A percentile compares a stretch with the other conserved stretches of the same genome.
These are phyloP conservation scores for Scytalopus superciliaris DNA, from an alignment of 2,113 vertebrate genomes.

Conservation along the genomic window DNA sequence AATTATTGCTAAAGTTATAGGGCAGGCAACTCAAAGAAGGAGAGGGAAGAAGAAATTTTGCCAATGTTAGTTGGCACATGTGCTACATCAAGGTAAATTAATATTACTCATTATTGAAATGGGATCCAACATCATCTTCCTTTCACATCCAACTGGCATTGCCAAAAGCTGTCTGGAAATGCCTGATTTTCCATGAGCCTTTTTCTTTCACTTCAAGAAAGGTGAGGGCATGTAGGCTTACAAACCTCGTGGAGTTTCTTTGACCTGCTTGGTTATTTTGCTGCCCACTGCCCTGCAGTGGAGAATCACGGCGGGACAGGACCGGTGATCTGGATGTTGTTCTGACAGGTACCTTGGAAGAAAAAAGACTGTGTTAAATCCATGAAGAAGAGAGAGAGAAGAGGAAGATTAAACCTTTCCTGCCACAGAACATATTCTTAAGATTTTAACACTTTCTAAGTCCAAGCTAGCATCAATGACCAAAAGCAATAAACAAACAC, in stretches of 20 bases:
- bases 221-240: not conserved
- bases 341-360: slow-evolving; percentile 86
- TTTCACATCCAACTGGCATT: not conserved
- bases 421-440: not conserved
- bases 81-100: not conserved
- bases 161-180: not conserved
- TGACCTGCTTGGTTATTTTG: slow-evolving; percentile 83
- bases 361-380: slow-evolving; percentile 26
- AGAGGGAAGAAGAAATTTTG: not conserved
- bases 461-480: not conserved
- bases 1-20: not conserved
- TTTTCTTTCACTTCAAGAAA: not conserved
- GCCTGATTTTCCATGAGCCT: not conserved
- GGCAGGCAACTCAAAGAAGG: not conserved
- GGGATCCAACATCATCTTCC: not conserved
- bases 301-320: slow-evolving; percentile 89
- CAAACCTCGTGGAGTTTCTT: slow-evolving; percentile 87
- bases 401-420: not conserved
- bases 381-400: not conserved
- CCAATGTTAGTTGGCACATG: not conserved
- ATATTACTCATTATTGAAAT: not conserved
- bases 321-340: slow-evolving; percentile 93
- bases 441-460: not conserved
- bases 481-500: slow-evolving; percentile 3
- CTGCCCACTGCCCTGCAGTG: slow-evolving; percentile 83